Evolutionary conservation across 2,797 vertebrate genomes (phyloP).

Genomic region (Hyperoplus immaculatus): DNA sequence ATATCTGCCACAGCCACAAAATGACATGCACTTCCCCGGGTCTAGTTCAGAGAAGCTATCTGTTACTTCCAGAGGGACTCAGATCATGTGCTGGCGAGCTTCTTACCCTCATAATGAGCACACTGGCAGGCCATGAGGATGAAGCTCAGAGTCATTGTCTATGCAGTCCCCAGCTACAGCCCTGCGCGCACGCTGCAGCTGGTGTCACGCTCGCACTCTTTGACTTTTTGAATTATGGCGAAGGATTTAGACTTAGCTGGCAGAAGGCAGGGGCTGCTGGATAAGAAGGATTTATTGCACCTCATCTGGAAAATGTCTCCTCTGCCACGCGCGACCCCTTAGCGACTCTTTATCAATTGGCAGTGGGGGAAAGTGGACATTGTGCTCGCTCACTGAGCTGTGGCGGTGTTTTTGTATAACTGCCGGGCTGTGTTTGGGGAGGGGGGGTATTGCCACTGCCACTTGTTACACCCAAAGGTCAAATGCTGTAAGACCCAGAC

Average conservation of each 20-base stretch:
- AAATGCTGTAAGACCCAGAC: conserved; percentile 41
- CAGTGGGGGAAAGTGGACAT: conserved; percentile 42
- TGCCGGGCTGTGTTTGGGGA: conserved; percentile 26
- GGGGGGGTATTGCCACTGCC: conserved; percentile 24
- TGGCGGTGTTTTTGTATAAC: conserved; percentile 40
- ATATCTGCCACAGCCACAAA: conserved; percentile 34
- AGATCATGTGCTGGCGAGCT: conserved; percentile 47
- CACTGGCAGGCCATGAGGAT: conserved; percentile 32
- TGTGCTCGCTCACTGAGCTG: conserved; percentile 34
- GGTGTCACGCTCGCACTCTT: conserved; percentile 59
- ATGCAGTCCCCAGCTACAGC: conserved; percentile 39
- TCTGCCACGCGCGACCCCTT: conserved; percentile 54
- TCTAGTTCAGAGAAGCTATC: conserved; percentile 43
- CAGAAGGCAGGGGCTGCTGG: conserved; percentile 32
- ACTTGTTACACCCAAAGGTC: conserved; percentile 61
- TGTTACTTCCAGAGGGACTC: conserved; percentile 51
- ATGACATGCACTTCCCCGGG: conserved; percentile 27
- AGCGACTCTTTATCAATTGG: conserved; percentile 55
- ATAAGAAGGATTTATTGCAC: conserved; percentile 74
- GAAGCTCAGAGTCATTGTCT: conserved; percentile 51
- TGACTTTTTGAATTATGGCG: conserved; percentile 65
- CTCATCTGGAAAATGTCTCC: conserved; percentile 68
- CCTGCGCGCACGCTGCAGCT: conserved; percentile 10
- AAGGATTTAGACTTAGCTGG: conserved; percentile 65
- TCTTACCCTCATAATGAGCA: conserved; percentile 53